Conservation (phyloP, 2,113 vertebrate species). For the Ptilonorhynchus violaceus region DNA sequence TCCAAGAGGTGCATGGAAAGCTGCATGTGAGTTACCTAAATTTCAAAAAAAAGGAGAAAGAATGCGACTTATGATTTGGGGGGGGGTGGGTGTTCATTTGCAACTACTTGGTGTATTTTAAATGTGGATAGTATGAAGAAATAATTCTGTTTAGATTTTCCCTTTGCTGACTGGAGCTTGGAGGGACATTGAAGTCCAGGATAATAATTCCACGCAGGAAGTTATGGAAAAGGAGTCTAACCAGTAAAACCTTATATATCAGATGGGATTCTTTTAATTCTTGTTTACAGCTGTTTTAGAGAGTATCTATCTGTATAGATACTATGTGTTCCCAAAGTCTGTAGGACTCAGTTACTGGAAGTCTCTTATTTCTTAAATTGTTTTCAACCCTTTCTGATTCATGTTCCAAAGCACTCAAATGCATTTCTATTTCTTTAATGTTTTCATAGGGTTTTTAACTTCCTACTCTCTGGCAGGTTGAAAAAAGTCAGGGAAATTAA, state of each 20-base stretch:
- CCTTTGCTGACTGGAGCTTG: background rate
- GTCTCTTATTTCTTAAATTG: background rate
- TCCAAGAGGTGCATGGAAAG: background rate
- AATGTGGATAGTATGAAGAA: background rate
- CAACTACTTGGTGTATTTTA: background rate
- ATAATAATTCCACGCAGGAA: background rate
- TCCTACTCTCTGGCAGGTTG: background rate
- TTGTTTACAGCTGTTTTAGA: background rate
- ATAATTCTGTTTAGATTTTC: background rate
- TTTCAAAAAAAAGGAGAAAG: fast-evolving
- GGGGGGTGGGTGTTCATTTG: fast-evolving
- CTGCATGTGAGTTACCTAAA: background rate
- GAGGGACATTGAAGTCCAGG: background rate
- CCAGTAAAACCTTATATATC: background rate
- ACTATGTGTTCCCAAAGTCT: background rate
- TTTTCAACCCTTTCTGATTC: background rate
- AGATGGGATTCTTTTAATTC: background rate
- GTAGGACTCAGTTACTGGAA: background rate
- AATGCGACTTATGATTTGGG: fast-evolving
- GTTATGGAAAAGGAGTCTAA: background rate
- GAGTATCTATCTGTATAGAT: background rate
- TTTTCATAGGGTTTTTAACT: background rate
- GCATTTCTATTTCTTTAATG: background rate
- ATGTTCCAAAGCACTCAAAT: background rate
- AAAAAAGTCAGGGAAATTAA: background rate